A percentile compares a stretch with the other conserved stretches of the same genome.
These are phyloP conservation scores for Simalia tracyae DNA, from an alignment of 2,797 vertebrate species.

Conservation along the genomic window DNA sequence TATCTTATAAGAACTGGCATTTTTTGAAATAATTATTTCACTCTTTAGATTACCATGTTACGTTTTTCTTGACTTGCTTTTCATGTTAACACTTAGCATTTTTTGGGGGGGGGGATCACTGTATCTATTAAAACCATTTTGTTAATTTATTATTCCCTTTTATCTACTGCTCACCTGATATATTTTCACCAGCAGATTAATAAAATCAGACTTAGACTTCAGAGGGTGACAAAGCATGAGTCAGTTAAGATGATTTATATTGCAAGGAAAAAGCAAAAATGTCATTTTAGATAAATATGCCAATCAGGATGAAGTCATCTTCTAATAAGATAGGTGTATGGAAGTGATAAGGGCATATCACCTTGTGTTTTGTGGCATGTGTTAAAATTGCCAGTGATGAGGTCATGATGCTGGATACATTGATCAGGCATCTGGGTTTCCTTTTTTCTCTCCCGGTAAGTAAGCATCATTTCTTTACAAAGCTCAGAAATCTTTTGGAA, in stretches of 20 bases:
- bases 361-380: conserved; percentile 32
- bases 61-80: conserved; percentile 15
- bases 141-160: conserved; percentile 60
- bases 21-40: conserved; percentile 35
- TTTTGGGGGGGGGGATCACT: conserved; percentile 15
- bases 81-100: conserved; percentile 27
- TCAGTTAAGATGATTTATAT: conserved; percentile 60
- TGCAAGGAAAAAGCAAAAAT: conserved; percentile 47
- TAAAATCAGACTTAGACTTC: conserved; percentile 61
- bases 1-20: neutral
- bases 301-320: conserved; percentile 48
- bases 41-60: conserved; percentile 15
- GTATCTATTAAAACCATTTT: conserved; percentile 43
- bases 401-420: neutral
- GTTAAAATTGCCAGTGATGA: conserved; percentile 26
- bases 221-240: conserved; percentile 52
- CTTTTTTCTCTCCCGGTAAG: neutral
- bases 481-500: neutral
- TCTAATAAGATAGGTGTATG: conserved; percentile 42
- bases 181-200: conserved; percentile 61
- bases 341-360: conserved; percentile 37
- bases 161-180: conserved; percentile 50
- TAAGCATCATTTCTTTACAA: conserved; percentile 3
- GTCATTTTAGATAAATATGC: conserved; percentile 57
- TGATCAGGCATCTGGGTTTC: neutral